Conservation (phyloP, 1,140 invertebrate species). For the Aricia agestis region DNA sequence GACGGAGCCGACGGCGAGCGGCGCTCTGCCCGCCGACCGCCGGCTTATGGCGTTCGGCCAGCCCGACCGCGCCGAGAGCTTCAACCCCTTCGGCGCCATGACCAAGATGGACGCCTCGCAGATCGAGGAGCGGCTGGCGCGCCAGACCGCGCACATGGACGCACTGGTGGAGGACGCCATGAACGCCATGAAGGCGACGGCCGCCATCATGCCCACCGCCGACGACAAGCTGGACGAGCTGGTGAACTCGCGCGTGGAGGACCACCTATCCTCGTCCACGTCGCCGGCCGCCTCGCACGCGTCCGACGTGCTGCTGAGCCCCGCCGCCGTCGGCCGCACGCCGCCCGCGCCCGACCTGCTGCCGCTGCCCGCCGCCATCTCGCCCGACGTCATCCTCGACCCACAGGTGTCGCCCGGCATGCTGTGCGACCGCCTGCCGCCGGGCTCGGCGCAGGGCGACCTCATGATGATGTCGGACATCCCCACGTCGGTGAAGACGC, state of each 20-base stretch:
- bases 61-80: constrained; percentile 38
- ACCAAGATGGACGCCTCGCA: constrained; percentile 62
- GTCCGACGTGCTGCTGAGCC: constrained; percentile 73
- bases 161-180: constrained; percentile 71
- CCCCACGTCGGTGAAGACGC: constrained; percentile 75
- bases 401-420: constrained; percentile 78
- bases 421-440: constrained; percentile 66
- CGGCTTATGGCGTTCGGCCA: constrained; percentile 52
- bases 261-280: constrained; percentile 67
- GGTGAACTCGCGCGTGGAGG: constrained; percentile 80
- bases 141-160: constrained; percentile 70
- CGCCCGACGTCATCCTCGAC: constrained; percentile 79
- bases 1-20: constrained; percentile 34
- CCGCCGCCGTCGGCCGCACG: constrained; percentile 45
- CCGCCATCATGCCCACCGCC: constrained; percentile 67
- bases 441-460: constrained; percentile 48
- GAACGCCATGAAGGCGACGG: constrained; percentile 70
- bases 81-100: constrained; percentile 58
- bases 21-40: constrained; percentile 43
- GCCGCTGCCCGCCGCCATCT: constrained; percentile 63
- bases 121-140: constrained; percentile 70
- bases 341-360: constrained; percentile 47
- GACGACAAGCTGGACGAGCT: constrained; percentile 79
- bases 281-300: constrained; percentile 73
- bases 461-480: constrained; percentile 63